Conservation (phyloP, 2,797 vertebrate species). For the Australoheros facetus region DNA sequence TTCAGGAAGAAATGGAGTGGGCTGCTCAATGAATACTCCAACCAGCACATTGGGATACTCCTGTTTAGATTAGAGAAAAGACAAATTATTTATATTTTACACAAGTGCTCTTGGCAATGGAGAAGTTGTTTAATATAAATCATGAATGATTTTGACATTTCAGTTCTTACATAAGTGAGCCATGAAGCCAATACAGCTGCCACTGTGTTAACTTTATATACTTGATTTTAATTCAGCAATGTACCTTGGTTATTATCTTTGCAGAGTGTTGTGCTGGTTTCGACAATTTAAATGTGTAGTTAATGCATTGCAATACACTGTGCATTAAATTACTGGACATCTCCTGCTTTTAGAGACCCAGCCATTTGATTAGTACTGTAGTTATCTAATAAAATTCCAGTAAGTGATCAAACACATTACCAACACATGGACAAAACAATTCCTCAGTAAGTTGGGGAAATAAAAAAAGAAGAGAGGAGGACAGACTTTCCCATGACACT, state of each 20-base stretch:
- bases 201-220: not conserved
- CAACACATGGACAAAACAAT: constrained; percentile 13
- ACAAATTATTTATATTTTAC: constrained; percentile 39
- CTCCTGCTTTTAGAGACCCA: not conserved
- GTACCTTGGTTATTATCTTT: not conserved
- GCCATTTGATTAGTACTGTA: not conserved
- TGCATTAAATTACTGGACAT: not conserved
- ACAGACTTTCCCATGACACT: constrained; percentile 75
- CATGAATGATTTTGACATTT: constrained; percentile 39
- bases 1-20: constrained; percentile 93
- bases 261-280: not conserved
- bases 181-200: constrained; percentile 5
- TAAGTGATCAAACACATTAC: not conserved
- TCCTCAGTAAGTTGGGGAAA: constrained; percentile 1
- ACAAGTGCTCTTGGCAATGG: not conserved
- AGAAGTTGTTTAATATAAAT: constrained; percentile 55
- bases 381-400: not conserved
- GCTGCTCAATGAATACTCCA: constrained; percentile 95
- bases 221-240: not conserved
- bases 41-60: constrained; percentile 89
- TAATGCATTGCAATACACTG: not conserved
- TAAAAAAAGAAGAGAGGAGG: constrained; percentile 22
- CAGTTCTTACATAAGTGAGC: constrained; percentile 5
- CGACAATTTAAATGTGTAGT: not conserved
- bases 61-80: constrained; percentile 76